Evolutionary conservation across 1,140 invertebrate species (phyloP), one percentile per base, ranked within the genome.

Genomic region (Calliopsis andreniformis): DNA sequence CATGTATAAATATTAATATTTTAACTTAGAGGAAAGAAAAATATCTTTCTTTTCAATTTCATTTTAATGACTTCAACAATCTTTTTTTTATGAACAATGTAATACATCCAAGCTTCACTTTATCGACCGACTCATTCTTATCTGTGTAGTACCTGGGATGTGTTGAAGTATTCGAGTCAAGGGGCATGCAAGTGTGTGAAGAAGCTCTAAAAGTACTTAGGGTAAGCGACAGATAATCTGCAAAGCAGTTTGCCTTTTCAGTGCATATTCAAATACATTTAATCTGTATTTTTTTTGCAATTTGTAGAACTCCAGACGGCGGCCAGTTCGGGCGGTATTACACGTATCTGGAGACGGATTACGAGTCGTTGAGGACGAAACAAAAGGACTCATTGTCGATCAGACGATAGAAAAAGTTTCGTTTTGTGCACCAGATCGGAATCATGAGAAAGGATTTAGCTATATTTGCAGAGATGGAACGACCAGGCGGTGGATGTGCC

Each of bases 371-470:
- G 99, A 99, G 91, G 98, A 99, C 87, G 98, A 99, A 87, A 99
- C 98, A 12, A 99, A 99, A 93, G 98, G 98, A 32, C 93, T 99
- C 58, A 98, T 99, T 79, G 98, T 99, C 18, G 99, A 99, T 93
- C 99, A 99, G 92, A 99, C 99, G 4, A 99, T 99, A 77, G 99
- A 99, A 89, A 99, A 99, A 92, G 99, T 99, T 0, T 99, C 98
- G 3, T 99, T 99, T 92, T 99, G 99, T 93, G 98, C 99, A 10
- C 99, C 99, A 0, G 99, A 99, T 92, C 94, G 98, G 71, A 99
- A 99, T 91, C 97, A 99, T 88, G 98, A 99, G 84, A 96, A 98
- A 82, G 99, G 99, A 14, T 99, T 99, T 92, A 97, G 97, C 69
- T 99, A 97, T 89, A 97, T 98, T 81, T 97, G 97, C 88, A 94